A percentile compares a stretch with the other conserved stretches of the same genome.
These are phyloP conservation scores for Brachirus orientalis DNA, from an alignment of 2,113 vertebrate species.

Conservation along the genomic window DNA sequence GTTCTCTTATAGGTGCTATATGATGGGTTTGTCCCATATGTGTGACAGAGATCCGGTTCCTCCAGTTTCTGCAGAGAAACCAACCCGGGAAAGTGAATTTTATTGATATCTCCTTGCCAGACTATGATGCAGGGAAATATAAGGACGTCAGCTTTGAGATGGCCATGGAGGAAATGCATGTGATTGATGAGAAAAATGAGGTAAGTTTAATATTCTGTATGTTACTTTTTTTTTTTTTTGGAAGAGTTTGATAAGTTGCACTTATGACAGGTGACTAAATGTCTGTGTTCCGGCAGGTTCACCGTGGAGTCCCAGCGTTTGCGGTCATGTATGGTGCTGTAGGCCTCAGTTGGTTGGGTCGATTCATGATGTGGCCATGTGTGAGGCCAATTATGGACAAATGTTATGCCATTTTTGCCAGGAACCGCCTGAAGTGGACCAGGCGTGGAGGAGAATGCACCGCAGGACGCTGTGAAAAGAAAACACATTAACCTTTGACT, in stretches of 20 bases:
- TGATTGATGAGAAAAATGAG: slow-evolving; percentile 72
- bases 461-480: slow-evolving; percentile 66
- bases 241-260: not conserved
- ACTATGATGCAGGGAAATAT: slow-evolving; percentile 62
- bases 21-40: slow-evolving; percentile 77
- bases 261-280: not conserved
- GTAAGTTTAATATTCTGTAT: slow-evolving; percentile 35
- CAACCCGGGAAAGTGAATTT: slow-evolving; percentile 59
- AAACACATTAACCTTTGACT: slow-evolving; percentile 23
- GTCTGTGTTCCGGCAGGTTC: slow-evolving; percentile 52
- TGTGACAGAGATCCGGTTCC: slow-evolving; percentile 71
- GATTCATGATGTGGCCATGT: slow-evolving; percentile 66
- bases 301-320: slow-evolving; percentile 71
- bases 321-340: slow-evolving; percentile 74
- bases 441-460: slow-evolving; percentile 63
- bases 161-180: slow-evolving; percentile 80
- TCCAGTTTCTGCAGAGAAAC: slow-evolving; percentile 70
- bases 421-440: slow-evolving; percentile 76
- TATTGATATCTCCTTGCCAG: slow-evolving; percentile 67
- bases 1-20: slow-evolving; percentile 67
- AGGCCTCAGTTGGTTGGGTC: slow-evolving; percentile 70
- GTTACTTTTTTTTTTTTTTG: not conserved
- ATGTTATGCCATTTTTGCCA: slow-evolving; percentile 70
- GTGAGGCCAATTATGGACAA: slow-evolving; percentile 73
- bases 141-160: slow-evolving; percentile 68